These are phyloP conservation scores for Heliornis fulica DNA, from an alignment of 2,113 vertebrate species.

Conservation along the genomic window DNA sequence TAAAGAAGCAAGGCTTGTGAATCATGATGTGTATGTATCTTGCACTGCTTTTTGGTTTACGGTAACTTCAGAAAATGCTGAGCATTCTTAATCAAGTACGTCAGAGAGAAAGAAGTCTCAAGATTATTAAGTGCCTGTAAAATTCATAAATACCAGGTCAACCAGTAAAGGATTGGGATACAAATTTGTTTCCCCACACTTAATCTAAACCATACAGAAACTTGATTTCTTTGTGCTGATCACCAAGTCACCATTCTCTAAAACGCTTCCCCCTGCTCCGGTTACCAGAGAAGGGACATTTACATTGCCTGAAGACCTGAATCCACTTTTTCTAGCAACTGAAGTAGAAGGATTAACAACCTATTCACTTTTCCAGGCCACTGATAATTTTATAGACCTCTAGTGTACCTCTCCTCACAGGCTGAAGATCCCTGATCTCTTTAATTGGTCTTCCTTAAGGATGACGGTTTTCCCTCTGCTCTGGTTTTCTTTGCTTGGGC, in stretches of 20 bases:
- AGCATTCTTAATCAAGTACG: constrained; percentile 31
- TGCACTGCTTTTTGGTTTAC: background rate
- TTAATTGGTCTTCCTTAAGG: background rate
- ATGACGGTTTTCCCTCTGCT: background rate
- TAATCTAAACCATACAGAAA: constrained; percentile 43
- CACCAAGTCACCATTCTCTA: background rate
- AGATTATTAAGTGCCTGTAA: constrained; percentile 24
- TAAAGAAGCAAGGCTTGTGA: background rate
- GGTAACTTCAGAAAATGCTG: background rate
- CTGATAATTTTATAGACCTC: background rate
- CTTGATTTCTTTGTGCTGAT: background rate
- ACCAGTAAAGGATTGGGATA: background rate
- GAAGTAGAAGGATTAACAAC: background rate
- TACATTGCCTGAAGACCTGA: background rate
- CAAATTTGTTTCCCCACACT: background rate
- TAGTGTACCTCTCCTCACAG: background rate
- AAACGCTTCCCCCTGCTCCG: background rate
- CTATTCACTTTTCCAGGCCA: background rate
- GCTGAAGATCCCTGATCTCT: background rate
- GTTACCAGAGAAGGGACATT: background rate
- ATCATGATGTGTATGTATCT: background rate
- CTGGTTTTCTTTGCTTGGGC: background rate
- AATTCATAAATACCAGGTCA: background rate
- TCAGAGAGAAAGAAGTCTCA: constrained; percentile 4
- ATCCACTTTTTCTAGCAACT: background rate